These are phyloP conservation scores for Exaiptasia diaphana DNA, from an alignment of 64 coral and sea anemone genomes.

Conservation along the genomic window DNA sequence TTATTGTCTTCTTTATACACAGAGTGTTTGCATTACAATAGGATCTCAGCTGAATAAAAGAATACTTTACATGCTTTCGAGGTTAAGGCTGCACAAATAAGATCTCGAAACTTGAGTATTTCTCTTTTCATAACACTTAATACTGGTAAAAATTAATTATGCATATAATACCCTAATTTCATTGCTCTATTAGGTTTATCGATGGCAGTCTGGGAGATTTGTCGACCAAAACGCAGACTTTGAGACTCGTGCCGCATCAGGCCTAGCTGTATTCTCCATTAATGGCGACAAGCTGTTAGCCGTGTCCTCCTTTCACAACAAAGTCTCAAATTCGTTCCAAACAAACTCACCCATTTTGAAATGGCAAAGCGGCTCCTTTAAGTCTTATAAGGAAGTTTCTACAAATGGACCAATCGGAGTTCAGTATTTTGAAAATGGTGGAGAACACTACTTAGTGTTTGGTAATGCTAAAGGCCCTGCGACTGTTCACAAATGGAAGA, in stretches of 20 bases:
- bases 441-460: slow-evolving; percentile 73
- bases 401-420: slow-evolving; percentile 82
- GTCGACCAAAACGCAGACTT: slow-evolving; percentile 10
- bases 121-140: no score
- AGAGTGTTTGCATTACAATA: no score
- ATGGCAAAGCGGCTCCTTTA: slow-evolving; percentile 49
- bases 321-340: slow-evolving; percentile 10
- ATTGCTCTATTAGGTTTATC: slow-evolving; percentile 72
- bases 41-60: no score
- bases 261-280: slow-evolving; percentile 61
- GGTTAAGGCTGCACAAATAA: background rate
- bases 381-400: slow-evolving; percentile 48
- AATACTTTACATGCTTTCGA: no score
- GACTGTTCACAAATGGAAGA: slow-evolving; percentile 49
- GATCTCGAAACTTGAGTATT: background rate
- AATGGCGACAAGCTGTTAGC: slow-evolving; percentile 59
- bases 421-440: slow-evolving; percentile 66
- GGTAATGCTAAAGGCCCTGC: slow-evolving; percentile 59
- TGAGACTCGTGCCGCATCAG: slow-evolving; percentile 73
- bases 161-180: background rate
- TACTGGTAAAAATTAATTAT: background rate
- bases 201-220: slow-evolving; percentile 47
- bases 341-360: slow-evolving; percentile 64
- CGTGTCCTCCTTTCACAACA: slow-evolving; percentile 65
- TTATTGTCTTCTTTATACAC: no score